Evolutionary conservation across 2,113 vertebrate species (phyloP), one percentile per base, ranked within the genome.

Genomic region (Esox niger): DNA sequence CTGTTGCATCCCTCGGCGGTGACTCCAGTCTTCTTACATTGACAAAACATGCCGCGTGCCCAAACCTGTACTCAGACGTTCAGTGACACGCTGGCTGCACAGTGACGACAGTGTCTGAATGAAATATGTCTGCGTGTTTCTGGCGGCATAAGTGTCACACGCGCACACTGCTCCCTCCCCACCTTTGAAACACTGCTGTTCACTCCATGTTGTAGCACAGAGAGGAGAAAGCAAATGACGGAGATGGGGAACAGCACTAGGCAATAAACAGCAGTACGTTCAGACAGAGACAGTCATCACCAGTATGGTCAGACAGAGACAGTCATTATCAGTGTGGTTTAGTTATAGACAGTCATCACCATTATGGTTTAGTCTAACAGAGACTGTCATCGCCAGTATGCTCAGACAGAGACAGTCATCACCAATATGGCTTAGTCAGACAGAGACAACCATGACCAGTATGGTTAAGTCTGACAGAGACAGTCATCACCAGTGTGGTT

Each of bases 161-260:
- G 30, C 27, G 10, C 71, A 61, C 54, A 26, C 17, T 1, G 6
- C n/a, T 49, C 46, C 66, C 69, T 75, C 62, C 81, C 63, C 80
- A 84, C 80, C 74, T 77, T 78, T 78, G 71, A 74, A 76, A 61
- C 86, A 85, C 88, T 87, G 81, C 77, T 85, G 86, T 89, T 89
- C 85, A 84, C 76, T 81, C 82, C 80, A 74, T 85, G 86, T 85
- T 85, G 88, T 86, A 81, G 80, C 79, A 80, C 81, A 76, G 68
- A 64, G 65, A 66, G 72, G 64, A 7, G 21, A 23, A 26, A 10
- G 31, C 62, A 62, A 43, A 61, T 47, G 66, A 68, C 76, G 54
- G 62, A 62, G 71, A 66, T 13, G 71, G 55, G 69, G 55, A 0
- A 15, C 6, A 52, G 47, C 47, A 21, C n/a, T 52, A 52, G n/a